These are phyloP conservation scores for Caenorhabditis sp. DNA, from an alignment of 2,888 invertebrate species.

Conservation along the genomic window DNA sequence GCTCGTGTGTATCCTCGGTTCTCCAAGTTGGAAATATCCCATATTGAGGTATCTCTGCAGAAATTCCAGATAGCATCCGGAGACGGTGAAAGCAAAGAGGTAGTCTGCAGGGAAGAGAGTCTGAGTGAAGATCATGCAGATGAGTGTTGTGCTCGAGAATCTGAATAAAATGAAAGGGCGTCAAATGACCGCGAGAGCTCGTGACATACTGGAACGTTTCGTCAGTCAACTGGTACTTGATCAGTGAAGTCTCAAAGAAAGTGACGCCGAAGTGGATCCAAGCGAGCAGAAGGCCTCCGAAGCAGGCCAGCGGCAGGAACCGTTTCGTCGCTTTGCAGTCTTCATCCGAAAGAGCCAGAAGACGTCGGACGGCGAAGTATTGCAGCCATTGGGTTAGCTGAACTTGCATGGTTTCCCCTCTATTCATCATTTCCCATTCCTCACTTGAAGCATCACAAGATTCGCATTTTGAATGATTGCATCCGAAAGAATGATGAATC, in stretches of 20 bases:
- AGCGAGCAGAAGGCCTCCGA: constrained; percentile 67
- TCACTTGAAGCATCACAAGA: constrained; percentile 65
- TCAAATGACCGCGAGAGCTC: too few relatives aligned
- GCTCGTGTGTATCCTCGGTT: constrained; percentile 54
- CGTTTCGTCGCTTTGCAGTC: constrained; percentile 69
- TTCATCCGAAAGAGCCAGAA: constrained; percentile 70
- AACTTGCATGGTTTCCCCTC: not conserved
- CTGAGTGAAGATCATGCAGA: constrained; percentile 78
- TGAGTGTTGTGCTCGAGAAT: constrained; percentile 69
- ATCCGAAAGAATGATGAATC: constrained; percentile 61
- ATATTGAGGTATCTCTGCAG: constrained; percentile 74
- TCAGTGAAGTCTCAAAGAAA: constrained; percentile 73
- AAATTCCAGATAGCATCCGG: constrained; percentile 77
- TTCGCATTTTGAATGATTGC: constrained; percentile 63
- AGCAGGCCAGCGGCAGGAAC: constrained; percentile 71
- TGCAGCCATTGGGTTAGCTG: constrained; percentile 71
- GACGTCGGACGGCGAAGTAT: constrained; percentile 70
- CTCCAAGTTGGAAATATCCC: constrained; percentile 77
- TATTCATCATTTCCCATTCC: not conserved
- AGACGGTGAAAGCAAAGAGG: constrained; percentile 75
- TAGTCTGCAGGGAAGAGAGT: constrained; percentile 78
- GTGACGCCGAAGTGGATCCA: constrained; percentile 77
- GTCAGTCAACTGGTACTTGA: constrained; percentile 76
- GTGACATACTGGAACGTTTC: constrained; percentile 65
- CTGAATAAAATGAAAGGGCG: constrained; percentile 20